Evolutionary conservation across 2,113 vertebrate species (phyloP).

Genomic region (Anthoscopus minutus): DNA sequence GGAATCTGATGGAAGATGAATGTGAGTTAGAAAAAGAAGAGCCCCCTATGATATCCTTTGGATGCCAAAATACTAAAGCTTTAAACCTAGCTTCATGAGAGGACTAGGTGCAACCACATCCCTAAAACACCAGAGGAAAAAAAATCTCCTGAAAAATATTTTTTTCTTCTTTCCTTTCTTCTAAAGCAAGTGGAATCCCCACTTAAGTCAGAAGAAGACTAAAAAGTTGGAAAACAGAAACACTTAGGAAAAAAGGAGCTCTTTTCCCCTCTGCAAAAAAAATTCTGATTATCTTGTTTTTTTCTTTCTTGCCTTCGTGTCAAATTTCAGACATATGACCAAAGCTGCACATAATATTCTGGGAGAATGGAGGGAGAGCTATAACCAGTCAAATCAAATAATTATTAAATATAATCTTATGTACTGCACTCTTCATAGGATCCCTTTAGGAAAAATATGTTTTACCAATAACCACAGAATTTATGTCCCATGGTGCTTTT

Average conservation of each 20-base stretch:
- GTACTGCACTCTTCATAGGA: background rate
- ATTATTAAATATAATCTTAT: background rate
- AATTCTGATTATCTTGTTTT: too few relatives aligned
- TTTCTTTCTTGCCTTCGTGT: background rate
- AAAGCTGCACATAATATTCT: background rate
- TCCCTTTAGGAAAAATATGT: background rate
- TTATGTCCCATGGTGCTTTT: background rate
- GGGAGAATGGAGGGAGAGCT: rapidly evolving
- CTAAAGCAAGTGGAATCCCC: background rate
- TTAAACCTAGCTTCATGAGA: background rate
- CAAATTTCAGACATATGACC: background rate
- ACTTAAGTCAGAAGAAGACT: background rate
- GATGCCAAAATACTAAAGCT: background rate
- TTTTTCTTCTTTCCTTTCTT: background rate
- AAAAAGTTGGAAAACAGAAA: background rate
- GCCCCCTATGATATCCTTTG: background rate
- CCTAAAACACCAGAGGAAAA: background rate
- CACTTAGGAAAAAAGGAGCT: background rate
- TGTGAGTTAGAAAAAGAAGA: background rate
- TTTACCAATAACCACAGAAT: background rate
- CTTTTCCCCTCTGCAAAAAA: background rate
- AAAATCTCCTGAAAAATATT: background rate
- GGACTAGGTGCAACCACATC: background rate
- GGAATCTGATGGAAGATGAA: background rate
- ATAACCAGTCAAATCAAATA: background rate